These are phyloP conservation scores for Magallana angulata DNA, from an alignment of 1,140 invertebrate species.

Conservation along the genomic window DNA sequence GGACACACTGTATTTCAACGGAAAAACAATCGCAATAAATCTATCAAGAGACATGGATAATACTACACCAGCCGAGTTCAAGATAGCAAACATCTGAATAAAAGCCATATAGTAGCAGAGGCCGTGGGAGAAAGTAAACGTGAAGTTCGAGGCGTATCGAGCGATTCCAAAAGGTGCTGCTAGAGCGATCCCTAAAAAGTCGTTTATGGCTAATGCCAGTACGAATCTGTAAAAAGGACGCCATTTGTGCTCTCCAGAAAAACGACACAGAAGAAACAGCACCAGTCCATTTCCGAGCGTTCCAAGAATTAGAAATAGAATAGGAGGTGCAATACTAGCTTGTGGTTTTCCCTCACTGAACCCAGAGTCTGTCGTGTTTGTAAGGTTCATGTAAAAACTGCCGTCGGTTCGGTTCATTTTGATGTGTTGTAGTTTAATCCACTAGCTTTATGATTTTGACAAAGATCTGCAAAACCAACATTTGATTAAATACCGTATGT, in stretches of 20 bases:
- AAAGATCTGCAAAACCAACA: no score
- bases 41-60: slow-evolving; percentile 79
- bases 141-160: not conserved
- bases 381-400: no score
- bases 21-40: slow-evolving; percentile 76
- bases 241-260: not conserved
- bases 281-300: not conserved
- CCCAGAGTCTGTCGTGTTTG: no score
- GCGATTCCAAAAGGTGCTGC: slow-evolving; percentile 2
- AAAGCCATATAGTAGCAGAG: slow-evolving; percentile 76
- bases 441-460: no score
- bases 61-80: slow-evolving; percentile 76
- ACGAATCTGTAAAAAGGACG: not conserved
- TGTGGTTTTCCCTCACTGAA: no score
- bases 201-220: not conserved
- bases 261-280: not conserved
- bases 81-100: slow-evolving; percentile 76
- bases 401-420: no score
- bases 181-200: not conserved
- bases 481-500: no score
- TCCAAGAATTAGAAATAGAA: not conserved
- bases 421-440: no score
- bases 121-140: not conserved
- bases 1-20: slow-evolving; percentile 76
- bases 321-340: not conserved